Conservation (phyloP, 2,888 invertebrate species). For the Smittia aterrima region DNA sequence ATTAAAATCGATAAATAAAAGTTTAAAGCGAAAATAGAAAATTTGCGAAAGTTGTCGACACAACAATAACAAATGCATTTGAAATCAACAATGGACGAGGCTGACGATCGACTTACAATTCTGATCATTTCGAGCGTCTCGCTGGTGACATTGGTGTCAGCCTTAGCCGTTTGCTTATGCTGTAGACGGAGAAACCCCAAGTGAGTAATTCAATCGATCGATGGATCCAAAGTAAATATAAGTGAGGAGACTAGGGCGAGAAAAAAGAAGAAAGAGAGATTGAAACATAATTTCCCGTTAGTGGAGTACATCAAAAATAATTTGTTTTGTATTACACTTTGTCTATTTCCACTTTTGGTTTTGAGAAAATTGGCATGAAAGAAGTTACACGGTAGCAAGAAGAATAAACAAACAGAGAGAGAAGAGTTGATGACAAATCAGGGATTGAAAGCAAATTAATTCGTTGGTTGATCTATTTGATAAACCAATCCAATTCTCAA, state of each 20-base stretch:
- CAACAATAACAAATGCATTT: background rate
- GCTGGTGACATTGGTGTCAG: slow-evolving; percentile 52
- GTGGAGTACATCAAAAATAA: slow-evolving; percentile 24
- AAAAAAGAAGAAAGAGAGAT: slow-evolving; percentile 24
- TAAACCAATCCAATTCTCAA: too few species aligned
- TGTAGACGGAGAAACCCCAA: slow-evolving; percentile 73
- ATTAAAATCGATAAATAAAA: background rate
- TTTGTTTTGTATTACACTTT: slow-evolving; percentile 4
- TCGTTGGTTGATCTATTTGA: too few species aligned
- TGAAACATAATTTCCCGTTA: slow-evolving; percentile 41
- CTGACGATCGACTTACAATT: slow-evolving; percentile 48
- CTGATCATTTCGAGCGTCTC: slow-evolving; percentile 48
- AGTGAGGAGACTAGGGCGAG: too few species aligned
- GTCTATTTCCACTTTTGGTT: background rate
- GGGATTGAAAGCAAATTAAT: background rate
- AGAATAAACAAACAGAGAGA: background rate
- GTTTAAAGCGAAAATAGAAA: background rate
- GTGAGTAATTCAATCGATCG: slow-evolving; percentile 55
- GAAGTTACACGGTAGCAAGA: background rate
- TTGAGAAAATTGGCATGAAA: background rate
- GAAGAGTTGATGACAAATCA: background rate
- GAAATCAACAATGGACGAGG: slow-evolving; percentile 49
- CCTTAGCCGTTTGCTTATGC: slow-evolving; percentile 68
- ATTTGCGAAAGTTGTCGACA: background rate
- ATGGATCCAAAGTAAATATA: background rate